Conservation (phyloP, 1,140 invertebrate species). For the Tenebrio molitor region DNA sequence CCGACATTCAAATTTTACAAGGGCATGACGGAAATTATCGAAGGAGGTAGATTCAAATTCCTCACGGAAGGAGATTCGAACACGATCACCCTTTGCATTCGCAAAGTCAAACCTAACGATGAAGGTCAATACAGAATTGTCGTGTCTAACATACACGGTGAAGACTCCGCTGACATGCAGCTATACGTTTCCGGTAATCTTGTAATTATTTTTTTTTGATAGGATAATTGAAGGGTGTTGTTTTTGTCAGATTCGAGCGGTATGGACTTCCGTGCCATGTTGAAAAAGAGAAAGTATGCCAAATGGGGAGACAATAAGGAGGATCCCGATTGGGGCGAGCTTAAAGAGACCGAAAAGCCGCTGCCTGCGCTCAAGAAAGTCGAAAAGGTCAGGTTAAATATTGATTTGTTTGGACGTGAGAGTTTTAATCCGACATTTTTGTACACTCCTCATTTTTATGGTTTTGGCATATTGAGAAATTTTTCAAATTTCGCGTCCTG, state of each 20-base stretch:
- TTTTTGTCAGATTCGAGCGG: constrained; percentile 85
- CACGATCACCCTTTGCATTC: constrained; percentile 92
- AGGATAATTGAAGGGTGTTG: background rate
- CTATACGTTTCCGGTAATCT: constrained; percentile 93
- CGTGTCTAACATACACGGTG: constrained; percentile 93
- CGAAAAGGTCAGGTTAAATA: constrained; percentile 81
- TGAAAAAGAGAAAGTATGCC: constrained; percentile 96
- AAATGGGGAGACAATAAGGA: constrained; percentile 93
- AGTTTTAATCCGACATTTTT: constrained; percentile 21
- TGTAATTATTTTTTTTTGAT: background rate
- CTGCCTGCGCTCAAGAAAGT: constrained; percentile 90
- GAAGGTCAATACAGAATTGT: constrained; percentile 97
- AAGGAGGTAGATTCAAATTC: constrained; percentile 93
- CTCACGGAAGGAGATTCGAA: constrained; percentile 91
- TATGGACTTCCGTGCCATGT: constrained; percentile 98
- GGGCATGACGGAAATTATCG: constrained; percentile 89
- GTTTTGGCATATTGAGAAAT: constrained; percentile 8
- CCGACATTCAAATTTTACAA: constrained; percentile 98
- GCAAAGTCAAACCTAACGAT: constrained; percentile 96
- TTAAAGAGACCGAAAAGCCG: constrained; percentile 93
- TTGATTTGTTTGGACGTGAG: constrained; percentile 24
- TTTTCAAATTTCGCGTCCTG: constrained; percentile 41
- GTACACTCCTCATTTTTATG: constrained; percentile 45
- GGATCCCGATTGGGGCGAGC: constrained; percentile 91
- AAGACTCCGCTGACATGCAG: constrained; percentile 94